Evolutionary conservation across 1,140 invertebrate species (phyloP).

Genomic region (Drosophila suzukii): DNA sequence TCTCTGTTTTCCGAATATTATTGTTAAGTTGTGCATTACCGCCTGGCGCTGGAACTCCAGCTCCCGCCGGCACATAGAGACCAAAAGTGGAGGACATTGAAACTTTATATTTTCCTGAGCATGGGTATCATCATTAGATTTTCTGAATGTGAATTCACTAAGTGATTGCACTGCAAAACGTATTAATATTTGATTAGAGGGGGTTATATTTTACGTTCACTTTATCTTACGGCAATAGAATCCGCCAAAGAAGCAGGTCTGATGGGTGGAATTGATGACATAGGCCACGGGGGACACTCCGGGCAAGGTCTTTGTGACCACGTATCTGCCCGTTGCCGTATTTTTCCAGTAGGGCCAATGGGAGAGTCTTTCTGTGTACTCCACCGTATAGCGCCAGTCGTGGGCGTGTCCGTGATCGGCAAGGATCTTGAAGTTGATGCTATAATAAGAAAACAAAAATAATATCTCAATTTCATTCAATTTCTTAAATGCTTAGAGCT

Average conservation of each 20-base stretch:
- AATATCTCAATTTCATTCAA: background rate
- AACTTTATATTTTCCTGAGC: constrained; percentile 87
- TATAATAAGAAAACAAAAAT: constrained; percentile 63
- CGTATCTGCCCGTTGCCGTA: constrained; percentile 86
- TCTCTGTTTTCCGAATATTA: constrained; percentile 83
- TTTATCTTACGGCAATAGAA: constrained; percentile 87
- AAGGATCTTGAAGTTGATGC: constrained; percentile 87
- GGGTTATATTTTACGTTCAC: background rate
- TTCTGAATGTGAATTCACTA: constrained; percentile 86
- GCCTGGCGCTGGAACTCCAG: constrained; percentile 87
- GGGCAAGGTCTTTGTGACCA: constrained; percentile 85
- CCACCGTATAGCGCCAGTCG: constrained; percentile 89
- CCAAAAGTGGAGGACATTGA: constrained; percentile 87
- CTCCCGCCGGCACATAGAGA: constrained; percentile 86
- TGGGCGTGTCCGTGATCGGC: constrained; percentile 88
- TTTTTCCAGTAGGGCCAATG: constrained; percentile 88
- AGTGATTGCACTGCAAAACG: constrained; percentile 86
- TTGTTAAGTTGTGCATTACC: constrained; percentile 87
- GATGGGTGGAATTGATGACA: constrained; percentile 87
- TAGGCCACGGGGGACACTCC: constrained; percentile 79
- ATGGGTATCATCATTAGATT: constrained; percentile 84
- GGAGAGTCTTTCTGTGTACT: constrained; percentile 88
- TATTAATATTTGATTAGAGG: background rate
- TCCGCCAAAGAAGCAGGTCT: constrained; percentile 87
- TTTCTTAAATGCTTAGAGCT: too few relatives aligned